These are phyloP conservation scores for Bovichtus variegatus DNA, from an alignment of 2,797 vertebrate species.

Conservation along the genomic window DNA sequence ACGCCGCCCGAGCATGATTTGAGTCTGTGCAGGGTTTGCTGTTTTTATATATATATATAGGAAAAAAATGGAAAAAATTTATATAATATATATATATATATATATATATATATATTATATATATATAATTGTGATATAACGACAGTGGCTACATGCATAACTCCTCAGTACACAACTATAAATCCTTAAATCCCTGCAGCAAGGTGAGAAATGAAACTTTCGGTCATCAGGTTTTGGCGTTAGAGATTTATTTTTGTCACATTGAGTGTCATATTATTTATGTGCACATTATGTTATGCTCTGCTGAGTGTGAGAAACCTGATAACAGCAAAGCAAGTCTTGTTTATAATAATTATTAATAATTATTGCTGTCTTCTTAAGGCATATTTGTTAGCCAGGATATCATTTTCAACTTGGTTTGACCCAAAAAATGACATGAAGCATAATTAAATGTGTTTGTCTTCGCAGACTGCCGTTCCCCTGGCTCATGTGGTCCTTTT, in stretches of 20 bases:
- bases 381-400: neutral
- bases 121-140: neutral
- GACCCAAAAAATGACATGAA: neutral
- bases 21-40: neutral
- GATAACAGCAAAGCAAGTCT: neutral
- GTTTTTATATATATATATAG: neutral
- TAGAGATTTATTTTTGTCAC: neutral
- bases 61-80: too few relatives aligned
- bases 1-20: slow-evolving; percentile 52
- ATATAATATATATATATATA: too few relatives aligned
- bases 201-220: slow-evolving; percentile 1
- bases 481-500: slow-evolving; percentile 91
- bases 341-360: too few relatives aligned
- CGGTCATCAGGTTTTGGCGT: too few relatives aligned
- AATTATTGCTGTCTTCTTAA: neutral
- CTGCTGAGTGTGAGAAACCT: neutral
- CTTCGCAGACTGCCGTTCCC: slow-evolving; percentile 93
- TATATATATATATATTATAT: too few relatives aligned
- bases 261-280: neutral
- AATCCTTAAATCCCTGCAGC: neutral
- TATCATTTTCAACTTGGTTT: neutral
- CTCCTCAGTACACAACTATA: neutral
- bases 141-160: neutral
- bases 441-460: slow-evolving; percentile 9
- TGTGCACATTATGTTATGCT: neutral